Conservation (phyloP, 2,113 vertebrate genomes). For the Macquaria australasica region DNA sequence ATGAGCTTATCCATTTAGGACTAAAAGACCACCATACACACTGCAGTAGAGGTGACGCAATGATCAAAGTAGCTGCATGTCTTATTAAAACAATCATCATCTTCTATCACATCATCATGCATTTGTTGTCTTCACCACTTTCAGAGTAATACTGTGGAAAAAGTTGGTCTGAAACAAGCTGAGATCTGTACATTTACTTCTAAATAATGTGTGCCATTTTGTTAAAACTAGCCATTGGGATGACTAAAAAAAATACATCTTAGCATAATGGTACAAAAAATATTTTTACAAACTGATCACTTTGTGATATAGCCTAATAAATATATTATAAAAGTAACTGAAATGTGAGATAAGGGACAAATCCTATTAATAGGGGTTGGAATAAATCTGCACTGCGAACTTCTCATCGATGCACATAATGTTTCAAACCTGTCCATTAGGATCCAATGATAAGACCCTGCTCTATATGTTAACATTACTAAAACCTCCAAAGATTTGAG, state of each 20-base stretch:
- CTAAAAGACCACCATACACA: not conserved
- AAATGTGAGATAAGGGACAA: not conserved
- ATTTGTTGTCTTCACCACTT: not conserved
- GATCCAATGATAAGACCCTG: conserved; percentile 20
- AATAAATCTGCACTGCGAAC: not conserved
- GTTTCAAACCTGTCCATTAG: conserved; percentile 3
- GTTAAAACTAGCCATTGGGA: too few relatives aligned
- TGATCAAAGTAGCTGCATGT: not conserved
- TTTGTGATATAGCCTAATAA: too few relatives aligned
- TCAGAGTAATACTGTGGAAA: not conserved
- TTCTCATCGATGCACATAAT: not conserved
- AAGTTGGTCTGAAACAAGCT: not conserved
- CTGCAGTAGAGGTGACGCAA: not conserved
- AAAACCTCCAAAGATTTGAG: not conserved
- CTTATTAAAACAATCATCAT: not conserved
- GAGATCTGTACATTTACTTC: not conserved
- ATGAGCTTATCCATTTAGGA: not conserved
- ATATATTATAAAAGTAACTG: not conserved
- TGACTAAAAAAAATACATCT: too few relatives aligned
- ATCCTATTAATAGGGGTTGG: too few relatives aligned
- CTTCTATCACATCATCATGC: not conserved
- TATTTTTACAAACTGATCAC: not conserved
- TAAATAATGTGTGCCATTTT: too few relatives aligned
- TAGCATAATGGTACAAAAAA: not conserved
- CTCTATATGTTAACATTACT: not conserved